Evolutionary conservation across 2,797 vertebrate genomes (phyloP).

Genomic region (Lepidocolaptes lacrymiger): DNA sequence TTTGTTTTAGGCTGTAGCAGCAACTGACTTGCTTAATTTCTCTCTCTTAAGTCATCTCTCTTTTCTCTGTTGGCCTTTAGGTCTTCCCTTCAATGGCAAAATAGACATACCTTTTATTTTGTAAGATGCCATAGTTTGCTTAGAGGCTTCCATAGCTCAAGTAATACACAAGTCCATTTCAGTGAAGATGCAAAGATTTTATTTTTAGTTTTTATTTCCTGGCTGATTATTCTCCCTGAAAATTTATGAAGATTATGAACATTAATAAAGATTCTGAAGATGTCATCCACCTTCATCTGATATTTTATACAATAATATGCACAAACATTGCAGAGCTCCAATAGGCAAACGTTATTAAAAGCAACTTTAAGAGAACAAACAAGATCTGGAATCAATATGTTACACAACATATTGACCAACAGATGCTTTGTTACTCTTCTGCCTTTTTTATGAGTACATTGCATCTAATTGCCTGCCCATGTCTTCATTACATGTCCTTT

Average conservation of each 20-base stretch:
- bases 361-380: not conserved
- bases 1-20: not conserved
- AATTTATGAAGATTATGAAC: not conserved
- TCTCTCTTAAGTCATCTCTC: not conserved
- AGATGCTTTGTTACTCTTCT: conserved; percentile 22
- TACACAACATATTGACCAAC: not conserved
- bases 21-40: not conserved
- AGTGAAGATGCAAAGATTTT: not conserved
- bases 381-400: not conserved
- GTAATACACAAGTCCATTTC: not conserved
- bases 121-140: not conserved
- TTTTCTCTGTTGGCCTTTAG: not conserved
- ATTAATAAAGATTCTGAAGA: not conserved
- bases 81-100: not conserved
- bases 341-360: not conserved
- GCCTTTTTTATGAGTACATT: not conserved
- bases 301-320: not conserved
- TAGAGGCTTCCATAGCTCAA: not conserved
- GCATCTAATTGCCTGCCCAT: not conserved
- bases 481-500: not conserved
- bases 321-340: not conserved
- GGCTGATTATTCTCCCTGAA: not conserved
- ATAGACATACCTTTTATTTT: not conserved
- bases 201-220: not conserved
- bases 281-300: not conserved